Conservation (phyloP, 2,797 vertebrate species). For the Eidolon dupreanum region DNA sequence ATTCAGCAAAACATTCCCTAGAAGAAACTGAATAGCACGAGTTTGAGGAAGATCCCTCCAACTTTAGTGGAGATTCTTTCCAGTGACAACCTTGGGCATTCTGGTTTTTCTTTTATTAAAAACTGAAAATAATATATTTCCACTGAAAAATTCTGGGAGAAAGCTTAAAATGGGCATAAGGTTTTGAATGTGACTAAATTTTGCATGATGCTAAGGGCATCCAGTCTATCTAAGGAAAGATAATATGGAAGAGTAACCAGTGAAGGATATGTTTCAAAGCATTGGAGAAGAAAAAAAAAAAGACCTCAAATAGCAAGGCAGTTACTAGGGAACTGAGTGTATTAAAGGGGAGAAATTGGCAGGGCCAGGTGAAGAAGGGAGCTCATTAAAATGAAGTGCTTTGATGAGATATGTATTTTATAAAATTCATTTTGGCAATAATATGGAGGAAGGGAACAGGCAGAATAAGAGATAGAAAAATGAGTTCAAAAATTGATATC, state of each 20-base stretch:
- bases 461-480: neutral
- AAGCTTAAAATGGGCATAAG: neutral
- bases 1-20: neutral
- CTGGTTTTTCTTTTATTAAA: constrained; percentile 17
- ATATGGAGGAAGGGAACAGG: neutral
- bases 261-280: neutral
- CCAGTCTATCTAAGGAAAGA: neutral
- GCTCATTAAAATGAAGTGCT: neutral
- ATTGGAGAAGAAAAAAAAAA: neutral
- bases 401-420: neutral
- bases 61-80: neutral
- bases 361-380: neutral
- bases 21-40: neutral
- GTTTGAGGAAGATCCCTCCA: neutral
- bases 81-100: neutral
- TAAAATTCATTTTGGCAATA: neutral
- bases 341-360: neutral
- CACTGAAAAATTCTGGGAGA: neutral
- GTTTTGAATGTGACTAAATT: neutral
- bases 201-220: neutral
- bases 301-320: neutral
- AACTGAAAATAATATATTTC: neutral
- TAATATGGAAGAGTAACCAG: neutral
- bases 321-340: neutral
- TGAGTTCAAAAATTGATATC: neutral